Conservation (phyloP, 2,797 vertebrate genomes). For the Ctenopoma multispine region DNA sequence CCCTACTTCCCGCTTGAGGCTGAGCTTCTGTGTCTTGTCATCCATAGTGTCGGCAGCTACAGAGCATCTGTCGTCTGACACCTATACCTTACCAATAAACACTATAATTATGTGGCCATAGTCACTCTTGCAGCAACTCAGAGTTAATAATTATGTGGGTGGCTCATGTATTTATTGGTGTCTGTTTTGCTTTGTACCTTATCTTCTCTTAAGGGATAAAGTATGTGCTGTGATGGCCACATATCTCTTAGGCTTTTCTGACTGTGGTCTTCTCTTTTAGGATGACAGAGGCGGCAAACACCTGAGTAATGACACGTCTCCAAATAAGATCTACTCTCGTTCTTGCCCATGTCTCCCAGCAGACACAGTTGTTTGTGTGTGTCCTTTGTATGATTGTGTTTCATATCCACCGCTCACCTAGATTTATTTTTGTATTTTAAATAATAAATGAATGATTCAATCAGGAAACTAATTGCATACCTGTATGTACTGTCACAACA, state of each 20-base stretch:
- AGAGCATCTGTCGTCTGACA: background rate
- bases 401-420: background rate
- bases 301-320: background rate
- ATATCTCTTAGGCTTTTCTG: background rate
- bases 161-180: background rate
- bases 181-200: background rate
- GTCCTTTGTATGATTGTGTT: background rate
- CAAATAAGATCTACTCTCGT: background rate
- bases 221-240: background rate
- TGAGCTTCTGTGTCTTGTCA: constrained; percentile 69
- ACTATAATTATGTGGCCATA: constrained; percentile 38
- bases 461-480: no score
- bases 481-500: background rate
- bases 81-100: background rate
- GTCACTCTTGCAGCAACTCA: constrained; percentile 43
- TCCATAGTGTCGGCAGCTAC: constrained; percentile 30
- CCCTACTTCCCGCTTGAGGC: constrained; percentile 86
- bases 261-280: background rate
- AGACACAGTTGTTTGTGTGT: background rate
- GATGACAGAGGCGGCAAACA: background rate
- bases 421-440: background rate
- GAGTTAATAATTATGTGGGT: constrained; percentile 77
- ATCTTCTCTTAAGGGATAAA: background rate
- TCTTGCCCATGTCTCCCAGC: no score
- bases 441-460: background rate